Percentiles rank a stretch among this genome's conserved stretches.
Evolutionary conservation across 2,113 vertebrate species (phyloP).

Genomic region (Monopterus albus): DNA sequence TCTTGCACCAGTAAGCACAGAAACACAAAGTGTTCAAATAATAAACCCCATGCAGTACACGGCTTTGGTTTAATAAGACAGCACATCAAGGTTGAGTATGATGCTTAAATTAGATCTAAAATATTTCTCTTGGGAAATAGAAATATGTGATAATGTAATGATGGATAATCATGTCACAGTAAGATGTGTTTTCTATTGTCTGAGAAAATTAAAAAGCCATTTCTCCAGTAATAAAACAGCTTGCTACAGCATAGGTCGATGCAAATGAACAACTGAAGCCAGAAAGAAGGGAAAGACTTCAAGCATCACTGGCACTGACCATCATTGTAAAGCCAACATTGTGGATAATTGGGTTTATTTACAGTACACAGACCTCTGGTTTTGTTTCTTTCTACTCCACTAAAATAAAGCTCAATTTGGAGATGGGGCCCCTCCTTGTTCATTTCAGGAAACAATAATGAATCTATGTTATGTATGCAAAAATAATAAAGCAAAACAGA

Average conservation of each 20-base stretch:
- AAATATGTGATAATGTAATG: slow-evolving; percentile 17
- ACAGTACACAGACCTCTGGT: slow-evolving; percentile 24
- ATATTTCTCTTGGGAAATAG: slow-evolving; percentile 15
- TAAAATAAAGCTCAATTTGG: slow-evolving; percentile 14
- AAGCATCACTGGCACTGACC: slow-evolving; percentile 27
- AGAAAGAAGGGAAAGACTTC: slow-evolving; percentile 30
- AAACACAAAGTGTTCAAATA: slow-evolving; percentile 1
- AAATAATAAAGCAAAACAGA: slow-evolving; percentile 57
- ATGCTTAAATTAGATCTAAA: slow-evolving; percentile 16
- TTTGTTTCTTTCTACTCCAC: slow-evolving; percentile 18
- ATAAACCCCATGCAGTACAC: not conserved
- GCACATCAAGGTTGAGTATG: not conserved
- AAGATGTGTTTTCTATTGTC: slow-evolving; percentile 14
- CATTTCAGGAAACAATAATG: slow-evolving; percentile 34
- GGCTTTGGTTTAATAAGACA: slow-evolving; percentile 10
- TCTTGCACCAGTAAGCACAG: slow-evolving; percentile 12
- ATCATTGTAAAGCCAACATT: slow-evolving; percentile 32
- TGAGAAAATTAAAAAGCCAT: slow-evolving; percentile 18
- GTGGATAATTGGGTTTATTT: slow-evolving; percentile 51
- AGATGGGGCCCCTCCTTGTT: slow-evolving; percentile 18
- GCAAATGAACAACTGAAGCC: slow-evolving; percentile 22
- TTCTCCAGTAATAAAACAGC: not conserved
- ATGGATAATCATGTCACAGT: slow-evolving; percentile 28
- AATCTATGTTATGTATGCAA: slow-evolving; percentile 27
- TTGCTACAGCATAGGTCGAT: slow-evolving; percentile 10